Percentiles rank a stretch among this genome's conserved stretches.
Conservation (phyloP, 2,888 invertebrate species). For the Pandemis corylana region DNA sequence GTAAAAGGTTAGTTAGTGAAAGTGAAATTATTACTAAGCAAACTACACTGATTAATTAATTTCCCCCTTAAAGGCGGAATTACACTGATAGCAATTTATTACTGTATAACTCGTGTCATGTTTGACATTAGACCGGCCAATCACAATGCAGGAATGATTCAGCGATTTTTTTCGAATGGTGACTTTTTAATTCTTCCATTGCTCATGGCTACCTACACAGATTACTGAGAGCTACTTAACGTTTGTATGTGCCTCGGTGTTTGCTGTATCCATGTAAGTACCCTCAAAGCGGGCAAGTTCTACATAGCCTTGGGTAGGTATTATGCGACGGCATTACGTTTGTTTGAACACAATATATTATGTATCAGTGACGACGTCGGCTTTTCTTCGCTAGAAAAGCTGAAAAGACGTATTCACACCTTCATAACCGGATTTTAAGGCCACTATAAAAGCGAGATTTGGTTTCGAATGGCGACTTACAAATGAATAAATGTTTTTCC, state of each 20-base stretch:
- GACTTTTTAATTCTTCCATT: background rate
- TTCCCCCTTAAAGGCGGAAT: no score
- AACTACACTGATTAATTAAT: no score
- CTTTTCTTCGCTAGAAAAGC: background rate
- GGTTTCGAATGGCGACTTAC: background rate
- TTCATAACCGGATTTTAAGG: constrained; percentile 1
- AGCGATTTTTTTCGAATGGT: no score
- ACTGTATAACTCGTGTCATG: no score
- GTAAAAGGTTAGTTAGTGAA: no score
- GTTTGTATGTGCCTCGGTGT: constrained; percentile 5
- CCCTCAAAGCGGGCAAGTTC: background rate
- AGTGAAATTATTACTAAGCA: no score
- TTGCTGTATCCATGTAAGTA: background rate
- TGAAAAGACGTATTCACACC: constrained; percentile 2
- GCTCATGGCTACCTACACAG: constrained; percentile 3
- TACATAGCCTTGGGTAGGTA: background rate
- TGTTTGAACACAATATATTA: constrained; percentile 10
- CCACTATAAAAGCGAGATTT: background rate
- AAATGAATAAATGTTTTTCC: background rate
- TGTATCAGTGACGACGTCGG: background rate
- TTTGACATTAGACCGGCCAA: no score
- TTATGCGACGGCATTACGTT: constrained; percentile 1
- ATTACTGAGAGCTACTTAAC: constrained; percentile 8
- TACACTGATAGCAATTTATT: no score
- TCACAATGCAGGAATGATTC: no score